Conservation (phyloP, 2,797 vertebrate genomes). For the Loris lydekkerianus region DNA sequence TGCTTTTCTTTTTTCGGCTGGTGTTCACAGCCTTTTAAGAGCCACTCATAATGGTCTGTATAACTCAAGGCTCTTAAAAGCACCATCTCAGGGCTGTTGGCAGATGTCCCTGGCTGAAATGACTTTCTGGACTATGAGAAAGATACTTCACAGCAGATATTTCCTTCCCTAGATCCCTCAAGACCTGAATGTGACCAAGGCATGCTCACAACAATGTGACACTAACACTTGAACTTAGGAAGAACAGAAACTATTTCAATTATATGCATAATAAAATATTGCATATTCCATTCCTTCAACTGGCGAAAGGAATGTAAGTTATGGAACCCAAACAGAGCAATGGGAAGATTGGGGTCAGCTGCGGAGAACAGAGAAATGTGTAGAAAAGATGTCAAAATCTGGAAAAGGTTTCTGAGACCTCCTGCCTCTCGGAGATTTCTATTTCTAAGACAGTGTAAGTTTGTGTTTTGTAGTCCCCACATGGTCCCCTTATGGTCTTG, state of each 20-base stretch:
- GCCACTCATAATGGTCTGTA: conserved; percentile 22
- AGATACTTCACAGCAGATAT: conserved; percentile 44
- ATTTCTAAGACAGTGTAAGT: conserved; percentile 5
- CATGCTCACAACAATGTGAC: conserved; percentile 33
- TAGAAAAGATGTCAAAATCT: background rate
- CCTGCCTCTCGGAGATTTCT: background rate
- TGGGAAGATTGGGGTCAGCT: background rate
- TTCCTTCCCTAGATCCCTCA: conserved; percentile 60
- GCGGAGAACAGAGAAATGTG: background rate
- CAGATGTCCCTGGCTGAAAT: conserved; percentile 61
- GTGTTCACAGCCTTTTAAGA: conserved; percentile 26
- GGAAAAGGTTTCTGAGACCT: background rate
- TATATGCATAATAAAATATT: conserved; percentile 21
- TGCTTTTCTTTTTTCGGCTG: background rate
- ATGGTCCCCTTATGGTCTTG: conserved; percentile 7
- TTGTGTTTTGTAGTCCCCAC: background rate
- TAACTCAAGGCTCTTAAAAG: conserved; percentile 23
- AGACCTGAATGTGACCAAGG: conserved; percentile 32
- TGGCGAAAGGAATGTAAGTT: background rate
- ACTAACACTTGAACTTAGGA: conserved; percentile 39
- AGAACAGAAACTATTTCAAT: conserved; percentile 35
- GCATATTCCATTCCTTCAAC: background rate
- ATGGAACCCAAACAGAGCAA: background rate
- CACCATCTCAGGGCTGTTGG: conserved; percentile 22
- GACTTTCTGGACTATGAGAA: conserved; percentile 50